phyloP scores from a whole-genome alignment of 2,113 vertebrate species.

The Sapayoa aenigma region DNA sequence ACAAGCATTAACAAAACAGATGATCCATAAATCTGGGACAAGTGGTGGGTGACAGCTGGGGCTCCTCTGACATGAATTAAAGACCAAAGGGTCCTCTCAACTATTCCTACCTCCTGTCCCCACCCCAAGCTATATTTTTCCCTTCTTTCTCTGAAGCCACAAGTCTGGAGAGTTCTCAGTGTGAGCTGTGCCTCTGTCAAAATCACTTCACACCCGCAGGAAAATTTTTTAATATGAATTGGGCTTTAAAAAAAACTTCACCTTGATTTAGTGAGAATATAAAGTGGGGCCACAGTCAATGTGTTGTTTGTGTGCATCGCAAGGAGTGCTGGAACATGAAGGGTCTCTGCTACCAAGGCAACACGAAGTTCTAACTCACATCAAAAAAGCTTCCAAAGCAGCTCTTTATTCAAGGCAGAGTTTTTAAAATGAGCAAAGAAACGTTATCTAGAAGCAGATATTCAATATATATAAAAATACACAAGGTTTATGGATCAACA shows the following conservation, averaged over 20 bases:
- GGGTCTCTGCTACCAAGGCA: conserved; percentile 66
- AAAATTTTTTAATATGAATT: conserved; percentile 58
- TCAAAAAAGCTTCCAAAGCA: conserved; percentile 64
- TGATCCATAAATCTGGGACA: background rate
- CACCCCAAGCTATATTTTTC: background rate
- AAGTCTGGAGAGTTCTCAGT: conserved; percentile 43
- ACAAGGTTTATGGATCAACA: conserved; percentile 61
- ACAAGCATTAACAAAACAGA: conserved; percentile 17
- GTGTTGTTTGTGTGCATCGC: conserved; percentile 66
- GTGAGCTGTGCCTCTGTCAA: conserved; percentile 47
- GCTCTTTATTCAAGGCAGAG: conserved; percentile 59
- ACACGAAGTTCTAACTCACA: conserved; percentile 39
- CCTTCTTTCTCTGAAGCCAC: background rate
- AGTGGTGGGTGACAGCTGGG: background rate
- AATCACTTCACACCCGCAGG: conserved; percentile 71
- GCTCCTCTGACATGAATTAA: conserved; percentile 9
- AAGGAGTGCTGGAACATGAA: conserved; percentile 46
- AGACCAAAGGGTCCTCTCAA: conserved; percentile 12
- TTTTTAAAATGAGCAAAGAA: conserved; percentile 54
- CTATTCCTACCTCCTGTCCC: conserved; percentile 23
- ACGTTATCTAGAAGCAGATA: conserved; percentile 47
- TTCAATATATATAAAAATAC: conserved; percentile 63
- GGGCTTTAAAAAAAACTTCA: conserved; percentile 71
- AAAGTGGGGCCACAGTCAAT: conserved; percentile 68
- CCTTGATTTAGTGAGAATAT: conserved; percentile 74